phyloP scores from a whole-genome alignment of 2,888 invertebrate genomes.

The Drosophila koepferae region DNA sequence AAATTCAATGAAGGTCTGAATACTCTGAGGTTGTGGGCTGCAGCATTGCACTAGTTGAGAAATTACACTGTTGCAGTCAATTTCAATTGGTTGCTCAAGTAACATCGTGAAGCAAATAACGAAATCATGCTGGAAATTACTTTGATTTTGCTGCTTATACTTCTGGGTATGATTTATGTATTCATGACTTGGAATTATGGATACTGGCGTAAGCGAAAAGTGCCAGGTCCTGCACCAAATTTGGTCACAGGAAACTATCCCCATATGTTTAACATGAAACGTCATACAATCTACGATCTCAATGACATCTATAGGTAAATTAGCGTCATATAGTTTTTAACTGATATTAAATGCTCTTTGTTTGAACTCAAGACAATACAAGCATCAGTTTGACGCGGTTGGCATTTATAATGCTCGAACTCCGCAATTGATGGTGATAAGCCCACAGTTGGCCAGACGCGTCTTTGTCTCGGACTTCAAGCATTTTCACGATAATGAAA shows the following conservation, averaged over 20 bases:
- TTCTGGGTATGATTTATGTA: slow-evolving; percentile 54
- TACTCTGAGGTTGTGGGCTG: neutral
- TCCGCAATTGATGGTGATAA: slow-evolving; percentile 83
- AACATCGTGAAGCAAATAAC: neutral
- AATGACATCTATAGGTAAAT: slow-evolving; percentile 64
- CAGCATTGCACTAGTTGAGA: neutral
- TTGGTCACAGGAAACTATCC: neutral
- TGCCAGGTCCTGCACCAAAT: slow-evolving; percentile 83
- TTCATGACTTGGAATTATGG: slow-evolving; percentile 80
- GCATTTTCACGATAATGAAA: slow-evolving; percentile 82
- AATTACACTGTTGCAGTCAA: neutral
- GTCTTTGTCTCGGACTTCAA: slow-evolving; percentile 85
- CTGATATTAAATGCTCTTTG: too few species aligned
- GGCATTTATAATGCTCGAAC: slow-evolving; percentile 83
- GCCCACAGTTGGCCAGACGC: slow-evolving; percentile 81
- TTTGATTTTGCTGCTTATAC: slow-evolving; percentile 20
- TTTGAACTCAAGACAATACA: slow-evolving; percentile 42
- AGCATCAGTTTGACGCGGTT: slow-evolving; percentile 78
- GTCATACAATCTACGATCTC: slow-evolving; percentile 2
- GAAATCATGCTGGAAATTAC: slow-evolving; percentile 40
- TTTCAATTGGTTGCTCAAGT: neutral
- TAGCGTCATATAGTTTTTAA: fast-evolving
- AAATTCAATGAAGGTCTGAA: neutral
- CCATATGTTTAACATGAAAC: slow-evolving; percentile 3
- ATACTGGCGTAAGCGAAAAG: slow-evolving; percentile 83